Evolutionary conservation across 2,113 vertebrate genomes (phyloP).

Genomic region (Pseudopodoces humilis): DNA sequence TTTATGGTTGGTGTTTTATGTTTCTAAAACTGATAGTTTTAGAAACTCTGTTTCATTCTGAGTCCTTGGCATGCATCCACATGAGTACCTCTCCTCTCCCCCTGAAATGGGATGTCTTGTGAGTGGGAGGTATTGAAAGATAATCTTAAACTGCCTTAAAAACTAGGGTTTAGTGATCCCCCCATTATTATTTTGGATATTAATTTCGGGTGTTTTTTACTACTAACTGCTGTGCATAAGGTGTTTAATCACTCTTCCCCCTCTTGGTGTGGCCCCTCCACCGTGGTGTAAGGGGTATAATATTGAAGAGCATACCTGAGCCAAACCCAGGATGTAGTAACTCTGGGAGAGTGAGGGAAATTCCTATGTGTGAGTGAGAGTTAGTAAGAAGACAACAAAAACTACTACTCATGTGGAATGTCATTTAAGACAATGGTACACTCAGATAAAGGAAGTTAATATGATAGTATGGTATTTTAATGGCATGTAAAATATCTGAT

Average conservation of each 20-base stretch:
- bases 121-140: background rate
- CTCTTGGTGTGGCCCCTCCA: background rate
- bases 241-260: background rate
- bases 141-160: background rate
- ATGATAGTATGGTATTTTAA: slow-evolving; percentile 5
- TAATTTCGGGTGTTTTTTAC: background rate
- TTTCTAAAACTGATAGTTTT: background rate
- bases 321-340: background rate
- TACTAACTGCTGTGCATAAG: background rate
- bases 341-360: background rate
- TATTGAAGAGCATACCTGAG: background rate
- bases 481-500: slow-evolving; percentile 20
- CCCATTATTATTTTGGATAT: background rate
- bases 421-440: background rate
- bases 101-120: background rate
- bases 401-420: background rate
- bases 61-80: background rate
- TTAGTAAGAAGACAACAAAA: background rate
- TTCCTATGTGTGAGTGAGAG: background rate
- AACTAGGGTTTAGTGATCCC: background rate
- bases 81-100: background rate
- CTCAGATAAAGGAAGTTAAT: background rate
- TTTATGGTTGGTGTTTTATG: background rate
- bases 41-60: background rate
- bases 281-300: background rate